phyloP scores from a whole-genome alignment of 2,797 vertebrate genomes.

The Hozukius guyotensis region DNA sequence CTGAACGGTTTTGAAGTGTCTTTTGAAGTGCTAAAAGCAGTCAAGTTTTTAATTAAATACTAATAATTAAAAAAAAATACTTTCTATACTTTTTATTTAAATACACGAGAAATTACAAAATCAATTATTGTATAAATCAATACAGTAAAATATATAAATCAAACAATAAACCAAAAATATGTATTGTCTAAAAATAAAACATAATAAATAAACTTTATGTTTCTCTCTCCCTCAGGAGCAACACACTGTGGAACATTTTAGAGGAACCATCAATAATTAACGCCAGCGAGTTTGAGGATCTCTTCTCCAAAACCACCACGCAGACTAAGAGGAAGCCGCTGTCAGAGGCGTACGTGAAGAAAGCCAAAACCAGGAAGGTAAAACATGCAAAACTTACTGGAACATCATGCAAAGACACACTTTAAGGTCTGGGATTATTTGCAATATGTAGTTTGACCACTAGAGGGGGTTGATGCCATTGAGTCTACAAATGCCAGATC shows the following conservation, averaged over 20 bases:
- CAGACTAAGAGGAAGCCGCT: slow-evolving; percentile 92
- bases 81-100: background rate
- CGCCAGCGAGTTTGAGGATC: slow-evolving; percentile 91
- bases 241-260: slow-evolving; percentile 90
- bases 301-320: slow-evolving; percentile 91
- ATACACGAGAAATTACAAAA: background rate
- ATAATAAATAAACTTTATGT: background rate
- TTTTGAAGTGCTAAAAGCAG: too few relatives aligned
- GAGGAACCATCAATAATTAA: slow-evolving; percentile 90
- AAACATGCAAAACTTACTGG: background rate
- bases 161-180: background rate
- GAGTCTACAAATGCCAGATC: background rate
- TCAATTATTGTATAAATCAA: background rate
- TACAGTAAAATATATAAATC: background rate
- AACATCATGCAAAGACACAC: background rate
- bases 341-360: slow-evolving; percentile 90
- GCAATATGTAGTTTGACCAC: slow-evolving; percentile 35
- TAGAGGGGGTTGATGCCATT: slow-evolving; percentile 49
- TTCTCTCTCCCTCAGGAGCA: slow-evolving; percentile 65
- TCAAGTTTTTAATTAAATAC: too few relatives aligned
- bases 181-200: background rate
- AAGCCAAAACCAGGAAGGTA: slow-evolving; percentile 90
- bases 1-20: background rate
- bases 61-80: too few relatives aligned
- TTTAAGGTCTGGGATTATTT: background rate